phyloP scores from a whole-genome alignment of 2,888 invertebrate species.

The Limenitis camilla region DNA sequence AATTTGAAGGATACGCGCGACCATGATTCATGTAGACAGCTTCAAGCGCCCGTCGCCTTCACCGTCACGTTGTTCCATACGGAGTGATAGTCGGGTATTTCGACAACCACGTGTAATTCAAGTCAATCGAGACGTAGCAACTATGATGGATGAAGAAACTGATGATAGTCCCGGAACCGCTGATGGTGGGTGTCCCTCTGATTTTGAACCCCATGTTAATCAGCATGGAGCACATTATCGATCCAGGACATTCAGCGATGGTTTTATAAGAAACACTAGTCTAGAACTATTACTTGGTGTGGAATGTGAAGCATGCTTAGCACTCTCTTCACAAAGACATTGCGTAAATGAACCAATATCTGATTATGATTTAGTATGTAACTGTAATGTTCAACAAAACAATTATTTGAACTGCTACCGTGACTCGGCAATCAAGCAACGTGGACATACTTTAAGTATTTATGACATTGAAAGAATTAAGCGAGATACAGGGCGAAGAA shows the following conservation, averaged over 20 bases:
- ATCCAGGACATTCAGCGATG: constrained; percentile 68
- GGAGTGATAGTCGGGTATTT: constrained; percentile 60
- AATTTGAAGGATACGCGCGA: constrained; percentile 19
- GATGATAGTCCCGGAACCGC: constrained; percentile 25
- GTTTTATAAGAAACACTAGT: constrained; percentile 67
- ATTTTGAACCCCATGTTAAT: constrained; percentile 47
- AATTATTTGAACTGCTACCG: constrained; percentile 60
- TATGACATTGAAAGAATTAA: constrained; percentile 66
- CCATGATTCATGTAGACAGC: constrained; percentile 64
- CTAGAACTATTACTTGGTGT: constrained; percentile 68
- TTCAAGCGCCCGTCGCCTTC: constrained; percentile 68
- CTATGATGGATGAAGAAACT: constrained; percentile 63
- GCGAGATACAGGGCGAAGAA: constrained; percentile 53
- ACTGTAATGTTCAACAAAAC: constrained; percentile 64
- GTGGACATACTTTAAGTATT: constrained; percentile 62
- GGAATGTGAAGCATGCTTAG: constrained; percentile 68
- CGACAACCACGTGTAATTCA: constrained; percentile 68
- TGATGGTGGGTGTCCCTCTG: constrained; percentile 32
- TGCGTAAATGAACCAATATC: constrained; percentile 58
- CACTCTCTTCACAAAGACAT: constrained; percentile 58
- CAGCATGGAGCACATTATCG: constrained; percentile 58
- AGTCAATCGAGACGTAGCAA: constrained; percentile 68
- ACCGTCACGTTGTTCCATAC: constrained; percentile 62
- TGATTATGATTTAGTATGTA: constrained; percentile 65
- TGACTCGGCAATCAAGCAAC: constrained; percentile 42